Conservation (phyloP, 2,888 invertebrate species). For the Lepidochrysops patricia region DNA sequence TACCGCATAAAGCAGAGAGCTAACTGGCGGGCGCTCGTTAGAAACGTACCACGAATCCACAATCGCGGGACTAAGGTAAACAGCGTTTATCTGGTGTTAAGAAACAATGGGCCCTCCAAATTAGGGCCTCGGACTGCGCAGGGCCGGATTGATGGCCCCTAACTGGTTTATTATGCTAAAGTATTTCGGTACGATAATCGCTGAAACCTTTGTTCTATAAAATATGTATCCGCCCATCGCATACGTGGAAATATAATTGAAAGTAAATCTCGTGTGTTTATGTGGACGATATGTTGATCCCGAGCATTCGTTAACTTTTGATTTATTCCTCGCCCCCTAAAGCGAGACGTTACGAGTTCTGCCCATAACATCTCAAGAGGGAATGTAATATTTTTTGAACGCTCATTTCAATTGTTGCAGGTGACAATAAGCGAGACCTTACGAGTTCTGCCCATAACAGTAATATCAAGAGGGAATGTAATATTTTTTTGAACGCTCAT, state of each 20-base stretch:
- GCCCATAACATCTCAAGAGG: too few relatives aligned
- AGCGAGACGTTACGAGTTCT: too few relatives aligned
- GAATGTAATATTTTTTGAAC: background rate
- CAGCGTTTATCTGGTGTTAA: slow-evolving; percentile 66
- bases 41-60: slow-evolving; percentile 74
- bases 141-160: slow-evolving; percentile 27
- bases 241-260: slow-evolving; percentile 8
- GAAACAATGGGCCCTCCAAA: slow-evolving; percentile 66
- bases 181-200: slow-evolving; percentile 21
- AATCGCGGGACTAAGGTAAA: slow-evolving; percentile 61
- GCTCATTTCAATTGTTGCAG: slow-evolving; percentile 43
- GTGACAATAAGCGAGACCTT: too few relatives aligned
- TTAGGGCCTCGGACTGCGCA: slow-evolving; percentile 46
- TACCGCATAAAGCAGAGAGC: slow-evolving; percentile 66
- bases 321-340: background rate
- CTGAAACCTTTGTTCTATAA: slow-evolving; percentile 1
- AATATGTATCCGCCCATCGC: slow-evolving; percentile 7
- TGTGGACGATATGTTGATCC: background rate
- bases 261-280: slow-evolving; percentile 3
- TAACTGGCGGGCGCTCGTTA: slow-evolving; percentile 66
- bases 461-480: too few relatives aligned
- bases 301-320: background rate
- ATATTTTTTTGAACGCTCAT: background rate
- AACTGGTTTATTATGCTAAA: slow-evolving; percentile 23
- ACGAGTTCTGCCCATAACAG: too few relatives aligned